phyloP scores from a whole-genome alignment of 2,888 invertebrate species.

The Netelia melanura region DNA sequence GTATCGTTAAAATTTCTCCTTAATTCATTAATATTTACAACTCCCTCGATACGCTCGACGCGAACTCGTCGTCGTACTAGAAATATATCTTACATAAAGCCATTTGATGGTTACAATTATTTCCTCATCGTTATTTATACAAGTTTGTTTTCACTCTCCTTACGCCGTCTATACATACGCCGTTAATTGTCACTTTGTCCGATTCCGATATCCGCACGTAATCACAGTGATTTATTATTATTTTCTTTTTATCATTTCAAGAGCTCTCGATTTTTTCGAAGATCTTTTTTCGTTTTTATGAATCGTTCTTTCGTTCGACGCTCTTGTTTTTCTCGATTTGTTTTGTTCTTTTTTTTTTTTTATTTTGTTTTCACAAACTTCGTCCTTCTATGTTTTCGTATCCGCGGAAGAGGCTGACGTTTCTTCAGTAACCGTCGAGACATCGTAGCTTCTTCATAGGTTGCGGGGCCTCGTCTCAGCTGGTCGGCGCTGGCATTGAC shows the following conservation, averaged over 20 bases:
- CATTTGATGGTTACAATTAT: constrained; percentile 67
- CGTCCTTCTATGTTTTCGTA: constrained; percentile 49
- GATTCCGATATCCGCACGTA: constrained; percentile 59
- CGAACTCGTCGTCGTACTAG: constrained; percentile 67
- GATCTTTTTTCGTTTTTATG: not conserved
- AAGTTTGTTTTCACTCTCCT: constrained; percentile 48
- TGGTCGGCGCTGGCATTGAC: constrained; percentile 84
- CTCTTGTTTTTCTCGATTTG: not conserved
- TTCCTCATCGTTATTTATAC: constrained; percentile 60
- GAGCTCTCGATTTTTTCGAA: not conserved
- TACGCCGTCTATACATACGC: constrained; percentile 48
- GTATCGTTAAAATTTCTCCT: constrained; percentile 30
- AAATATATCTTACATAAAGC: constrained; percentile 81
- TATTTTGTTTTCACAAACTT: constrained; percentile 39
- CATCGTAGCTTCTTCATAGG: constrained; percentile 84
- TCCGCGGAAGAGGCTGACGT: constrained; percentile 45
- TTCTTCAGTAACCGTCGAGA: constrained; percentile 82
- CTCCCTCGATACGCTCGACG: constrained; percentile 60
- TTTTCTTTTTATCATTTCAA: constrained; percentile 31
- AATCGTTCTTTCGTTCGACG: not conserved
- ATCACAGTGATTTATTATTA: constrained; percentile 70
- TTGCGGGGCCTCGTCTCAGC: constrained; percentile 83
- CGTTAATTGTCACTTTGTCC: constrained; percentile 69
- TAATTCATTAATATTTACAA: constrained; percentile 76
- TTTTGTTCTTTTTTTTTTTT: no score